Evolutionary conservation across 2,888 invertebrate genomes (phyloP), one percentile per base, ranked within the genome.

Genomic region (Ectropis crepuscularia): DNA sequence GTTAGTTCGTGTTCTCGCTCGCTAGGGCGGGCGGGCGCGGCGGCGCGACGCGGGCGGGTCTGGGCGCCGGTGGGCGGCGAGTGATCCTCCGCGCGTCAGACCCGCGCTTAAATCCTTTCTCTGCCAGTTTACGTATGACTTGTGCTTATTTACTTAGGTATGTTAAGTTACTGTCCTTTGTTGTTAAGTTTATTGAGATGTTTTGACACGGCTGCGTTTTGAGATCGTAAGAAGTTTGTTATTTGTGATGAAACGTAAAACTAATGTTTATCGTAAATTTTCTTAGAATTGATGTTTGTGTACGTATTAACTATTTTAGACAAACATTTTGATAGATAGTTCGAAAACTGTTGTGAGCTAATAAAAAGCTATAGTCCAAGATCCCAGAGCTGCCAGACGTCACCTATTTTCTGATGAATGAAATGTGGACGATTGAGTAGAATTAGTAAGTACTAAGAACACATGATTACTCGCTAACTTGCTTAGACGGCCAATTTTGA

Each of bases 11-110:
- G 39, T 61, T 63, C 67, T 67, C 58, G 57, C 54, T 61, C 61
- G 69, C 70, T 58, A 59, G 62, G 65, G 69, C 64, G 73, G 69
- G 69, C 72, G 76, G 72, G 73, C 69, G 69, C 72, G 76, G 72
- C 68, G 49, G 73, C 68, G 65, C 58, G 60, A 72, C 75, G 80
- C 82, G 85, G 87, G 89, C 85, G 87, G 85, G 77, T 85, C 85
- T 81, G 85, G 72, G 74, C 72, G 74, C 72, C 76, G 80, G 74
- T 76, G 81, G 83, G 82, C 85, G 86, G 83, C 85, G 83, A 85
- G 77, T 85, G 87, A 85, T 78, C 76, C 51, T 62, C 11, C 61
- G 66, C 65, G 66, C 62, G 61, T 55, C 61, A 66, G 59, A 63
- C 67, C 69, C 38, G 62, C 71, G 70, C 77, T 82, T 78, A 80